These are phyloP conservation scores for Hydropotes inermis DNA, from an alignment of 2,113 vertebrate species.

Conservation along the genomic window DNA sequence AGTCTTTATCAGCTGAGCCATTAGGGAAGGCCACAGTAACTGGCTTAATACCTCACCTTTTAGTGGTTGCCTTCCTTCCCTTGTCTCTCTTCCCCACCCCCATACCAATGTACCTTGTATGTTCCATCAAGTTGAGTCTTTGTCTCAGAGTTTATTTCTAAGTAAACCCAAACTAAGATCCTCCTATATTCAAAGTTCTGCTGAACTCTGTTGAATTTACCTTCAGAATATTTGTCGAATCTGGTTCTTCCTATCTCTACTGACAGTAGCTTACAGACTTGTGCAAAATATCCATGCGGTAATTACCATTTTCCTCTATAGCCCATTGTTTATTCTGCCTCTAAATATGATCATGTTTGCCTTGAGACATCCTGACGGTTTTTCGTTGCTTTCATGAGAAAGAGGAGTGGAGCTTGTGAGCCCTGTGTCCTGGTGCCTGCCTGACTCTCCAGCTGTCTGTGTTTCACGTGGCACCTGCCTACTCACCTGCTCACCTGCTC, in stretches of 20 bases:
- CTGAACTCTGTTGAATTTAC: not conserved
- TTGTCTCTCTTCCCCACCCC: not conserved
- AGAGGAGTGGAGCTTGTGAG: not conserved
- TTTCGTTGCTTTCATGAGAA: not conserved
- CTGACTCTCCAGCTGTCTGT: not conserved
- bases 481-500: not conserved
- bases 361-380: not conserved
- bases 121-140: not conserved
- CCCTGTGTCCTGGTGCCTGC: not conserved
- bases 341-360: not conserved
- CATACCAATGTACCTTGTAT: not conserved
- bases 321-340: not conserved
- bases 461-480: not conserved
- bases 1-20: not conserved
- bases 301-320: not conserved
- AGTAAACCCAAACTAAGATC: not conserved
- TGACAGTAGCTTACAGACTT: not conserved
- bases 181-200: not conserved
- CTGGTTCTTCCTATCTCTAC: not conserved
- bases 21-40: not conserved
- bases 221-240: not conserved
- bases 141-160: not conserved
- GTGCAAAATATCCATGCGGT: not conserved
- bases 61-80: not conserved
- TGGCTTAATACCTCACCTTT: not conserved